A percentile compares a stretch with the other conserved stretches of the same genome.
Evolutionary conservation across 2,113 vertebrate genomes (phyloP).

Genomic region (Epinephelus cyanopodus): DNA sequence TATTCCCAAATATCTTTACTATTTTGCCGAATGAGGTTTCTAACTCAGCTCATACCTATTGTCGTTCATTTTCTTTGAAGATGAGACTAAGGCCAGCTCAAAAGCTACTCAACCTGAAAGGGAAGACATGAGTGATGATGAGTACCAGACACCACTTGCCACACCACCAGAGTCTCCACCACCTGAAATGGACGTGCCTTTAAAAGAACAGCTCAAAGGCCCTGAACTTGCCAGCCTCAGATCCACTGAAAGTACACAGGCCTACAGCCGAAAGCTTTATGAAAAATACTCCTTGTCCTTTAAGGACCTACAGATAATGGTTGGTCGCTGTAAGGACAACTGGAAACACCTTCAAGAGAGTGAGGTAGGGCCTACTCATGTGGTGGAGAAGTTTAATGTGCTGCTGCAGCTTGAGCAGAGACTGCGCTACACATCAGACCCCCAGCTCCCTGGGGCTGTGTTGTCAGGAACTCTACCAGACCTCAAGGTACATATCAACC

Average conservation of each 20-base stretch:
- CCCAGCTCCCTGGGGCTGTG: slow-evolving; percentile 94
- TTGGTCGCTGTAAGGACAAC: slow-evolving; percentile 94
- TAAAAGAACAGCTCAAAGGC: slow-evolving; percentile 72
- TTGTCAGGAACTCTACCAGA: slow-evolving; percentile 95
- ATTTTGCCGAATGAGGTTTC: not conserved
- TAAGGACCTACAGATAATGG: slow-evolving; percentile 98
- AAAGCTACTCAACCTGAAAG: slow-evolving; percentile 81
- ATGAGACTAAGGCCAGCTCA: slow-evolving; percentile 84
- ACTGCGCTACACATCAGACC: slow-evolving; percentile 95
- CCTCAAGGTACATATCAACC: slow-evolving; percentile 96
- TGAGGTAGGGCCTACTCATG: slow-evolving; percentile 95
- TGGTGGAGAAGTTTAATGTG: slow-evolving; percentile 98
- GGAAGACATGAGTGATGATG: slow-evolving; percentile 94
- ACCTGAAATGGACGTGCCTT: slow-evolving; percentile 81
- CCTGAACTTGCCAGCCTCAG: slow-evolving; percentile 70
- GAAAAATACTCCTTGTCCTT: slow-evolving; percentile 95
- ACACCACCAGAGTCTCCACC: slow-evolving; percentile 93
- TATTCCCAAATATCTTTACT: not conserved
- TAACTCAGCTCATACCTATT: not conserved
- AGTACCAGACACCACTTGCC: slow-evolving; percentile 95
- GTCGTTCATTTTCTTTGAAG: slow-evolving; percentile 54
- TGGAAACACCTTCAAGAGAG: slow-evolving; percentile 97
- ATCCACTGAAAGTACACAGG: slow-evolving; percentile 81
- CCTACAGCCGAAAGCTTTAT: slow-evolving; percentile 91
- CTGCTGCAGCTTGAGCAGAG: slow-evolving; percentile 94